These are phyloP conservation scores for Pontoporia blainvillei DNA, from an alignment of 2,113 vertebrate genomes.

Conservation along the genomic window DNA sequence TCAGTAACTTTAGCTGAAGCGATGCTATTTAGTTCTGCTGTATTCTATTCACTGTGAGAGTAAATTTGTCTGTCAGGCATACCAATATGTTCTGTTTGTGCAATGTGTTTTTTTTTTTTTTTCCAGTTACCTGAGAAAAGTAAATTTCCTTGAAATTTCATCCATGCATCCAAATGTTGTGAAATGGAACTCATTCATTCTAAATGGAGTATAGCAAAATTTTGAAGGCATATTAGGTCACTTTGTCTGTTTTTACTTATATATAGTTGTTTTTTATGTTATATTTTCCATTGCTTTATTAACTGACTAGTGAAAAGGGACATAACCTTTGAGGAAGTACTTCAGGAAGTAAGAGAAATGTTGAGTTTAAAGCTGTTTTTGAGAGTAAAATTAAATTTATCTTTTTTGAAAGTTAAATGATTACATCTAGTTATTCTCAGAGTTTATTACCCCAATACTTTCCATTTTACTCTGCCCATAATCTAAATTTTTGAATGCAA, in stretches of 20 bases:
- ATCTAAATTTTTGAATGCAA: not conserved
- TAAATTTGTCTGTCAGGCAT: not conserved
- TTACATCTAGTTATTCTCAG: not conserved
- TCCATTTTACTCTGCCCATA: not conserved
- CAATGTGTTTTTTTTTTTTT: not conserved
- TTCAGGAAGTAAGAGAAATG: not conserved
- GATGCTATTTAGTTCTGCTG: not conserved
- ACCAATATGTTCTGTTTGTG: not conserved
- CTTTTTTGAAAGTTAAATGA: not conserved
- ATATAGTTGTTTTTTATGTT: not conserved
- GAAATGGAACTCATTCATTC: not conserved
- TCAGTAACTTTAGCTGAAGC: not conserved
- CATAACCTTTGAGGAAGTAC: not conserved
- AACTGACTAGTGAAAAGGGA: not conserved
- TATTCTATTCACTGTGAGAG: not conserved
- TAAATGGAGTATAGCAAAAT: not conserved
- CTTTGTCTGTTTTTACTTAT: not conserved
- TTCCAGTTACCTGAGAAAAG: not conserved
- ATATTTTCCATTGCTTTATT: not conserved
- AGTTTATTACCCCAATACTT: not conserved
- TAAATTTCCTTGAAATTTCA: not conserved
- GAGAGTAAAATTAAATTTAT: not conserved
- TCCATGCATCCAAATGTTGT: not conserved
- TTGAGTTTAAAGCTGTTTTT: not conserved
- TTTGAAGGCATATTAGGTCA: not conserved